phyloP scores from a whole-genome alignment of 2,888 invertebrate species.

The Acholoe squamosa region DNA sequence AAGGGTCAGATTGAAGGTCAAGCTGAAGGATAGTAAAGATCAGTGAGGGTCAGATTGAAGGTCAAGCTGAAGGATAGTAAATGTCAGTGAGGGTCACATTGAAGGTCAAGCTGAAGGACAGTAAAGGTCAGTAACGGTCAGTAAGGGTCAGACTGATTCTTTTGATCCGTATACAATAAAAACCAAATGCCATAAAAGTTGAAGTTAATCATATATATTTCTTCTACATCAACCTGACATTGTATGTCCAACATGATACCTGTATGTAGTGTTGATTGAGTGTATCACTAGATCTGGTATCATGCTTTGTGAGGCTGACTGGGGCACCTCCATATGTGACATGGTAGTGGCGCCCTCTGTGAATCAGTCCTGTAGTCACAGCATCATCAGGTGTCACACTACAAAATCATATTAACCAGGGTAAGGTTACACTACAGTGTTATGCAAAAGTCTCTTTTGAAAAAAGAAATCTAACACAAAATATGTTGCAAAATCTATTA shows the following conservation, averaged over 20 bases:
- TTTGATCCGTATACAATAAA: background rate
- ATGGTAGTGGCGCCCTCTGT: background rate
- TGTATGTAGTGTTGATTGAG: background rate
- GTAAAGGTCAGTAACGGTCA: background rate
- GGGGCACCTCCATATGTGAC: background rate
- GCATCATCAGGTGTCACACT: slow-evolving; percentile 13
- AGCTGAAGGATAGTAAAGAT: too few species aligned
- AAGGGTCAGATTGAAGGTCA: too few species aligned
- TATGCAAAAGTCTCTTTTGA: too few species aligned
- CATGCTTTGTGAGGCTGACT: background rate
- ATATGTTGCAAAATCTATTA: too few species aligned
- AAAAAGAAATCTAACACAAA: too few species aligned
- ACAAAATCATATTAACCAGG: background rate
- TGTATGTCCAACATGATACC: background rate
- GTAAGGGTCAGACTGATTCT: background rate
- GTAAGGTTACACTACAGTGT: too few species aligned
- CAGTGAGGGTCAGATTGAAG: too few species aligned
- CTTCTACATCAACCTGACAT: background rate
- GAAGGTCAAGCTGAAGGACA: too few species aligned
- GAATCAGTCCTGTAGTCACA: background rate
- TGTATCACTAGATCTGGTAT: background rate
- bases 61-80: too few species aligned
- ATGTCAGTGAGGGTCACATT: too few species aligned
- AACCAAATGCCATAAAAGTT: background rate
- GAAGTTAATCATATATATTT: background rate